Evolutionary conservation across 2,797 vertebrate species (phyloP).

Genomic region (Anas flavirostris): DNA sequence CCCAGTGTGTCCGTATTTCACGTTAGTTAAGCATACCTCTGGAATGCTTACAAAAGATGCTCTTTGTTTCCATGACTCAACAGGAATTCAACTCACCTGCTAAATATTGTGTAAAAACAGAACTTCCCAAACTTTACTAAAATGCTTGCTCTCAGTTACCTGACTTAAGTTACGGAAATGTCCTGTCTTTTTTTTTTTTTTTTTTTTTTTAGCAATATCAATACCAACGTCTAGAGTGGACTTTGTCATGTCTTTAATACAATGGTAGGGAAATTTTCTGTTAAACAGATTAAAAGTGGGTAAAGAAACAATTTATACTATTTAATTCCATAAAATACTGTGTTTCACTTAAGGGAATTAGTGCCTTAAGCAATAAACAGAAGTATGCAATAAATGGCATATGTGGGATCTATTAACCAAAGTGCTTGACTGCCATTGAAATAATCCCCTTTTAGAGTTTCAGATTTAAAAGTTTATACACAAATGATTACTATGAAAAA

Average conservation of each 20-base stretch:
- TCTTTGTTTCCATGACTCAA: not conserved
- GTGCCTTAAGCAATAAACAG: constrained; percentile 56
- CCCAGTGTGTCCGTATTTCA: not conserved
- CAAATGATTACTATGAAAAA: not conserved
- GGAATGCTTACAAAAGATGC: not conserved
- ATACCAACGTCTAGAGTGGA: fast-evolving
- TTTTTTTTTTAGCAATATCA: not conserved
- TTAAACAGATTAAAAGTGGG: constrained; percentile 11
- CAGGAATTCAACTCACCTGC: not conserved
- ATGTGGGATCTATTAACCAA: constrained; percentile 56
- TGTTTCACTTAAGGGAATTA: constrained; percentile 56
- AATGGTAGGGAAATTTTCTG: constrained; percentile 1
- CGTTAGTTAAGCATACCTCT: not conserved
- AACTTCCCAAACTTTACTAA: not conserved
- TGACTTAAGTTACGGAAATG: not conserved
- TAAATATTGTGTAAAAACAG: not conserved
- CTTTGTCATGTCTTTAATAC: not conserved
- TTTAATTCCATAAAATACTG: constrained; percentile 50
- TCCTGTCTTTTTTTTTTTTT: not conserved
- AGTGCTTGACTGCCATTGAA: not conserved
- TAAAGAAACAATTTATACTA: constrained; percentile 40
- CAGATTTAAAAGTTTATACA: not conserved
- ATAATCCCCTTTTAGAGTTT: constrained; percentile 8
- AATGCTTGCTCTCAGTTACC: not conserved
- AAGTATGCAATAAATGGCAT: constrained; percentile 63